Base-by-base conservation (phyloP, 2,888 invertebrate genomes). In the Andrena fulva region DNA sequence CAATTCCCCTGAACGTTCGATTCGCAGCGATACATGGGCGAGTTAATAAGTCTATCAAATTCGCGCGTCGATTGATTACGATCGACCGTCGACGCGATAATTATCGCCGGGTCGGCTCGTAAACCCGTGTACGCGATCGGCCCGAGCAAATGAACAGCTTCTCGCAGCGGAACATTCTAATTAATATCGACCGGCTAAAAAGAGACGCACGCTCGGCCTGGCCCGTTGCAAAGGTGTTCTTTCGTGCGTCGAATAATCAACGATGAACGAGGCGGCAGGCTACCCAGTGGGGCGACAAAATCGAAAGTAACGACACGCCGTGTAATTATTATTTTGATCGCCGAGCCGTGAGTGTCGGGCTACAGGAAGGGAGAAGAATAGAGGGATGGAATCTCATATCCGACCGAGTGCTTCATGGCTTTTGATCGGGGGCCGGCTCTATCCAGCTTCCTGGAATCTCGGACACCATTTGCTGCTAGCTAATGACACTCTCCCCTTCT, bases 241-340 rank as follows among this genome's bases (percentile, higher is more conserved):
- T 67, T 66, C 71, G 78, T 68, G 60, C 79, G 64, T 72, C 82
- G 79, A 72, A 78, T 85, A 81, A 88, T 87, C 62, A 80, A 70
- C 80, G 56, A 12, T 74, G 78, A 77, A 67, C 77, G 75, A 68
- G 62, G 24, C 66, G 66, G 64, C 74, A 64, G 69, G 70, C 59
- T 59, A 59, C 63, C 64, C 74, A 71, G 54, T 69, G 69, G 56
- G 54, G 79, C 82, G 82, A 76, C 73, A 82, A 84, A 87, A 74
- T 86, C 82, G 78, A 83, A 81, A 82, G 81, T 77, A 88, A 86
- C 87, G 77, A 84, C 82, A 86, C 85, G 77, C 59, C 67, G 82
- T 80, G 73, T 90, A 90, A 91, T 91, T 91, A 90, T 91, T 90
- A 90, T 91, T 90, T 90, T 86, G 89, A 86, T 89, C 88, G 87